Evolutionary conservation across 2,888 invertebrate species (phyloP), one percentile per base, ranked within the genome.

Genomic region (Eristalis pertinax): DNA sequence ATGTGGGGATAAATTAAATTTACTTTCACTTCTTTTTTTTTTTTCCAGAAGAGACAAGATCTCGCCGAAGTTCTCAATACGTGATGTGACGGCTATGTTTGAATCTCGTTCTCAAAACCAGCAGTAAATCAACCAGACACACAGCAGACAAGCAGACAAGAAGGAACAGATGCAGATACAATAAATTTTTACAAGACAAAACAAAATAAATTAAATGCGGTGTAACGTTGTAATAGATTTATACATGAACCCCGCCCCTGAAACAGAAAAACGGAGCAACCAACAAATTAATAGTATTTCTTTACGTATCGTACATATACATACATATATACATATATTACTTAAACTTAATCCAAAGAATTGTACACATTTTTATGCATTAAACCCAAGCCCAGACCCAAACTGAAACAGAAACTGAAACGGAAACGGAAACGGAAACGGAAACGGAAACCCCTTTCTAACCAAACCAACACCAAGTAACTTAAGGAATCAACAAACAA

Each of bases 21-120:
- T 32, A 8, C 8, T 5, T 58, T n/a, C n/a, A n/a, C n/a, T n/a
- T n/a, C n/a, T n/a, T 15, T 62, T 72, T 13, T 73, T 85, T 89
- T 89, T 87, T 93, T 93, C 11, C 93, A 96, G 96, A 92, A 95
- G 95, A 92, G 96, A 96, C 89, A 95, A 95, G 91, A 93, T 95
- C 83, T 96, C 96, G 41, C 96, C 96, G 11, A 95, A 96, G 62
- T 96, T 95, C 93, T 96, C 96, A 91, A 97, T 97, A 90, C 95
- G 96, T 90, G 96, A 97, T 92, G 96, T 97, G 95, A 95, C 97
- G 85, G 97, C 97, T 88, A 95, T 97, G 92, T 97, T 97, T 91
- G 97, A 97, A 93, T 95, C 96, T 91, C 96, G 96, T 92, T 95
- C 95, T 84, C 93, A 93, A 91, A 93, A 93, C 90, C 93, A 93